phyloP scores from a whole-genome alignment of 2,888 invertebrate genomes.

The Antheraea yamamai region DNA sequence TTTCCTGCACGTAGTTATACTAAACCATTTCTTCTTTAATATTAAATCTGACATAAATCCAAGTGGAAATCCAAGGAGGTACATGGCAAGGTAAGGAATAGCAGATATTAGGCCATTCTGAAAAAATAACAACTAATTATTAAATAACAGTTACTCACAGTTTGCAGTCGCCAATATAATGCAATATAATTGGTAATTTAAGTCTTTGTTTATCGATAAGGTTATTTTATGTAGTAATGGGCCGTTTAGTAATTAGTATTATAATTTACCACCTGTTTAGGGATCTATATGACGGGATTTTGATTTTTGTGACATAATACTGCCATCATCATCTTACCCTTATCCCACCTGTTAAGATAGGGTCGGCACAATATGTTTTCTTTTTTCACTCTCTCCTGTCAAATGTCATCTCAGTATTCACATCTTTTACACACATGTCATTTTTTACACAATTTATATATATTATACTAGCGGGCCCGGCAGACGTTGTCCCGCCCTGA shows the following conservation, averaged over 20 bases:
- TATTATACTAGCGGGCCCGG: no score
- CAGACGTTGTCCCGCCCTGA: no score
- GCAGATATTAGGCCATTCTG: conserved; percentile 87
- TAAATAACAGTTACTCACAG: neutral
- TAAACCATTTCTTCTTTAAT: conserved; percentile 76
- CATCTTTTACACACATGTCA: no score
- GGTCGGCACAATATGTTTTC: no score
- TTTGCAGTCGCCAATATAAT: neutral
- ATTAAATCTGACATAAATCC: conserved; percentile 81
- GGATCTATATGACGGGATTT: neutral
- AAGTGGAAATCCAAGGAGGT: conserved; percentile 77
- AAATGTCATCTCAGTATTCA: no score
- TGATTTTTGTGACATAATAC: neutral
- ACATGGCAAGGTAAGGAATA: conserved; percentile 88
- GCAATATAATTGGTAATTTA: neutral
- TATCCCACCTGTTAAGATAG: no score
- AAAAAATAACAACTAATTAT: conserved; percentile 30
- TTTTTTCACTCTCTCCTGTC: no score
- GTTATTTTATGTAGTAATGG: neutral
- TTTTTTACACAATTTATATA: no score
- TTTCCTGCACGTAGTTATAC: conserved; percentile 74
- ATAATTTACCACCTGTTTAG: neutral
- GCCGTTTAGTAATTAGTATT: neutral
- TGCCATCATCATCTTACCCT: no score
- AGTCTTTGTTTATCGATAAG: neutral